These are phyloP conservation scores for Ditula angustiorana DNA, from an alignment of 2,888 invertebrate species.

Conservation along the genomic window DNA sequence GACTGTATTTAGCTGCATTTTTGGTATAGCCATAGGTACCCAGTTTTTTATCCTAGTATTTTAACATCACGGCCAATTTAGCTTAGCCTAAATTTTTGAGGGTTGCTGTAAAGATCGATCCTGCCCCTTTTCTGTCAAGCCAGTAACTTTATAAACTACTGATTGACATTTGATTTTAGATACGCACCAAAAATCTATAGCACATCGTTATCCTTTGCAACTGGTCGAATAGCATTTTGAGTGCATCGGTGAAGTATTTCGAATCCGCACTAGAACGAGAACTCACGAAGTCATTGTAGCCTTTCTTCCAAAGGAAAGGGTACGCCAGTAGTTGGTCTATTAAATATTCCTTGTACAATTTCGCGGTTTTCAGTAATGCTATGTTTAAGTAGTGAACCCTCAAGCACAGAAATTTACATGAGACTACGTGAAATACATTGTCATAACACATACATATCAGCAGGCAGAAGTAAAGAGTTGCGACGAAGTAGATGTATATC, in stretches of 20 bases:
- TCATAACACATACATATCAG: conserved; percentile 58
- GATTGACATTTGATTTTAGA: background rate
- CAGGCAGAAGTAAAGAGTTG: conserved; percentile 53
- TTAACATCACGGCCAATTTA: no score
- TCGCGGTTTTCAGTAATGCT: conserved; percentile 60
- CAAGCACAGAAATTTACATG: conserved; percentile 51
- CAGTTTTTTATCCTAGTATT: no score
- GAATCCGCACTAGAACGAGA: conserved; percentile 53
- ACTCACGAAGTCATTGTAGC: conserved; percentile 56
- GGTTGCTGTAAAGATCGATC: no score
- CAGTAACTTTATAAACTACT: no score
- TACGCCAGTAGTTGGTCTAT: conserved; percentile 59
- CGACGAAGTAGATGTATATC: conserved; percentile 48
- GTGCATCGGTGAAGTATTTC: conserved; percentile 53
- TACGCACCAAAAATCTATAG: conserved; percentile 61
- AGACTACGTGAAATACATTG: conserved; percentile 51
- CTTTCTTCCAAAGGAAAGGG: conserved; percentile 59
- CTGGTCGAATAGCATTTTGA: conserved; percentile 56
- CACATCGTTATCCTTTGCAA: conserved; percentile 50
- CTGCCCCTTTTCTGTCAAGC: no score
- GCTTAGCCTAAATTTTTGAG: no score
- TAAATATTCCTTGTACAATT: conserved; percentile 59
- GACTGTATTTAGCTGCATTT: no score
- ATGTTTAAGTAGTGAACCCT: conserved; percentile 66
- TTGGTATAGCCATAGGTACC: no score